phyloP scores from a whole-genome alignment of 1,140 invertebrate species.

The Drosophila neocordata region DNA sequence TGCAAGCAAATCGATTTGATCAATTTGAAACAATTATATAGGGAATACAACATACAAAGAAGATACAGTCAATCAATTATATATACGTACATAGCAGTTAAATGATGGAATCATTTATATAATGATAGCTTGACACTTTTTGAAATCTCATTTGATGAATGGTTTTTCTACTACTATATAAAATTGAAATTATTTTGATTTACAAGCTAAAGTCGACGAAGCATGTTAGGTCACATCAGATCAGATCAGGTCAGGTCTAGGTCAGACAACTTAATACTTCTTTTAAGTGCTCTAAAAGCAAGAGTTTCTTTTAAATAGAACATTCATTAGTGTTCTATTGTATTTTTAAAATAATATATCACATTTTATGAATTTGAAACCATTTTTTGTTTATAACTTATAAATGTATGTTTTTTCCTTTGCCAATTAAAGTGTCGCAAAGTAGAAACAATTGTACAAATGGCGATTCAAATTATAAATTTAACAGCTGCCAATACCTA shows the following conservation, averaged over 20 bases:
- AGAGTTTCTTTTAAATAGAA: too few relatives aligned
- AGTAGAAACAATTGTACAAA: not conserved
- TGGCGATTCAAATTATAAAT: not conserved
- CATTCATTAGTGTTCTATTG: too few relatives aligned
- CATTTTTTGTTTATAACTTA: too few relatives aligned
- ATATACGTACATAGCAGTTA: not conserved
- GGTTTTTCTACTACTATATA: not conserved
- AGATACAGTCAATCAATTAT: constrained; percentile 44
- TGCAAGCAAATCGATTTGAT: constrained; percentile 60
- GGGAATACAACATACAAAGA: constrained; percentile 17
- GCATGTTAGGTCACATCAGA: too few relatives aligned
- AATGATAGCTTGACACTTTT: not conserved
- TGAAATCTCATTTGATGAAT: not conserved
- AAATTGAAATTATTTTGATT: too few relatives aligned
- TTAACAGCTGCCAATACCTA: not conserved
- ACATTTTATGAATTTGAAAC: too few relatives aligned
- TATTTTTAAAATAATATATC: too few relatives aligned
- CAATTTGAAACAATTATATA: constrained; percentile 59
- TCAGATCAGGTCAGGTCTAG: too few relatives aligned
- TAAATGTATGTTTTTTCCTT: not conserved
- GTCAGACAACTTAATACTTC: too few relatives aligned
- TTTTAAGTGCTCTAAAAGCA: too few relatives aligned
- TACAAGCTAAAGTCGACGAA: too few relatives aligned
- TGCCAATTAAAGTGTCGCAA: not conserved
- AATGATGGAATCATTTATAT: constrained; percentile 1